A percentile compares a stretch with the other conserved stretches of the same genome.
These are phyloP conservation scores for Hormaphis cornu DNA, from an alignment of 1,140 invertebrate species.

Conservation along the genomic window DNA sequence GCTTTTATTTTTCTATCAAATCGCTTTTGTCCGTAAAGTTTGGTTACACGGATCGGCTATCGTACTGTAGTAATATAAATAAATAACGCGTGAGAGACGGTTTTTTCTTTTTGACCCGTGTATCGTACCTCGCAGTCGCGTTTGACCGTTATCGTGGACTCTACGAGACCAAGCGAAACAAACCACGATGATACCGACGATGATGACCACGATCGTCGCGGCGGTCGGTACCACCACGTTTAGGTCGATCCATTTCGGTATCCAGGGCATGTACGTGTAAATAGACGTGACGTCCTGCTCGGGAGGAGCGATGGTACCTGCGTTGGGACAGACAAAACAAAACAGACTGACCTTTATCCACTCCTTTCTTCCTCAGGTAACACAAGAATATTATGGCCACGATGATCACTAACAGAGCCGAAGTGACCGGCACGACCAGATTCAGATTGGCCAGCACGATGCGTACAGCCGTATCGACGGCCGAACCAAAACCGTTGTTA, in stretches of 20 bases:
- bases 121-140: constrained; percentile 66
- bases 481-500: constrained; percentile 44
- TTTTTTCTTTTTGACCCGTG: too few species aligned
- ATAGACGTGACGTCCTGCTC: constrained; percentile 53
- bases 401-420: constrained; percentile 80
- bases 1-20: too few species aligned
- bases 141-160: constrained; percentile 60
- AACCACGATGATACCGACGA: constrained; percentile 79
- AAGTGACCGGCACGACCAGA: constrained; percentile 86
- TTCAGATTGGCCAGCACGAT: constrained; percentile 78
- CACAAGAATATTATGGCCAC: constrained; percentile 84
- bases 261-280: constrained; percentile 61
- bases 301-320: constrained; percentile 72
- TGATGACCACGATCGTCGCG: constrained; percentile 74
- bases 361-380: constrained; percentile 70
- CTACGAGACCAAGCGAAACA: constrained; percentile 72
- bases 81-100: too few species aligned
- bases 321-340: constrained; percentile 40
- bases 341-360: constrained; percentile 66
- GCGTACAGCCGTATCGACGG: constrained; percentile 67
- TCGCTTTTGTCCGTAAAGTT: too few species aligned
- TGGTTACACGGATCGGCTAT: too few species aligned
- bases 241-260: constrained; percentile 74
- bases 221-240: constrained; percentile 75
- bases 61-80: too few species aligned